These are phyloP conservation scores for Zaprionus obscuricornis DNA, from an alignment of 2,888 invertebrate genomes.

Conservation along the genomic window DNA sequence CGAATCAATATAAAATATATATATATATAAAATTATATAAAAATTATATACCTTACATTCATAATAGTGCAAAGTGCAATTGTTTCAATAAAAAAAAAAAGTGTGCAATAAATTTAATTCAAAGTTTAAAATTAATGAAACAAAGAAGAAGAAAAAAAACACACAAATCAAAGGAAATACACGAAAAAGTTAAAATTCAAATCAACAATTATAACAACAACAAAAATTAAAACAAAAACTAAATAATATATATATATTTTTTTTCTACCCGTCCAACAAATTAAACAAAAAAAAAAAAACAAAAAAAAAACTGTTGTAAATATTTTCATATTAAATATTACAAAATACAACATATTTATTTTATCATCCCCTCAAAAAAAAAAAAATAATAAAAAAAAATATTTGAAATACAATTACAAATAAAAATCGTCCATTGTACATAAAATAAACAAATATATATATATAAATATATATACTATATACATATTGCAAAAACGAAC, in stretches of 20 bases:
- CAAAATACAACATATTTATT: constrained; percentile 1
- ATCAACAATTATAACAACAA: constrained; percentile 46
- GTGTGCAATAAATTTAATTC: constrained; percentile 32
- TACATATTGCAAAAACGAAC: constrained; percentile 20
- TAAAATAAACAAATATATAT: constrained; percentile 29
- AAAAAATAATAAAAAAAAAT: constrained; percentile 27
- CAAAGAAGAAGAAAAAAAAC: constrained; percentile 41
- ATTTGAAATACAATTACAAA: no score
- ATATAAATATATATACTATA: constrained; percentile 14
- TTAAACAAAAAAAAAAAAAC: constrained; percentile 33
- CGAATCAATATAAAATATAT: constrained; percentile 37
- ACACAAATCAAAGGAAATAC: constrained; percentile 62
- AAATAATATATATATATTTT: constrained; percentile 17
- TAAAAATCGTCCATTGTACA: constrained; percentile 59
- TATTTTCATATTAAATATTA: constrained; percentile 64
- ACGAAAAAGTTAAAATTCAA: constrained; percentile 68
- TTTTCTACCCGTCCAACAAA: constrained; percentile 11
- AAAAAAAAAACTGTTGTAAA: constrained; percentile 76
- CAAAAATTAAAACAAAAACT: constrained; percentile 27
- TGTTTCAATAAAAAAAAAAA: constrained; percentile 19
- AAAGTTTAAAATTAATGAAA: no score
- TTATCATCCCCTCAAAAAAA: constrained; percentile 24
- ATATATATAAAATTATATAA: constrained; percentile 22
- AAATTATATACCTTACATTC: constrained; percentile 29
- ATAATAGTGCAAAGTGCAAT: constrained; percentile 71